Conservation (phyloP, 2,797 vertebrate species). For the Ctenopoma multispine region DNA sequence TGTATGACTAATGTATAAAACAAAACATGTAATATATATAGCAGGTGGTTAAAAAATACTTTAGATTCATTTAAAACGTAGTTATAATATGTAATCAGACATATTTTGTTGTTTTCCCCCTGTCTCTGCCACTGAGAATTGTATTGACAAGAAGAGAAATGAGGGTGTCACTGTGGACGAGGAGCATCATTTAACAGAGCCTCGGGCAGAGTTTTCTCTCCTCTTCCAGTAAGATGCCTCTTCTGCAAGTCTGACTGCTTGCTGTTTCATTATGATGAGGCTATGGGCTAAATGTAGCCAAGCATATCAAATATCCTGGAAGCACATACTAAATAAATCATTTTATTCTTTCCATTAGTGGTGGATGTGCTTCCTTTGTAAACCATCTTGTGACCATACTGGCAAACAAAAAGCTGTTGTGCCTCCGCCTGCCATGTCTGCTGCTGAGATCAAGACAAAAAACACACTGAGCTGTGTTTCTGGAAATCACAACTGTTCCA, state of each 20-base stretch:
- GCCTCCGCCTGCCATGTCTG: slow-evolving; percentile 43
- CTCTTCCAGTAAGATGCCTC: slow-evolving; percentile 78
- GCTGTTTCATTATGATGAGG: slow-evolving; percentile 87
- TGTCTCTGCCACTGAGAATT: slow-evolving; percentile 61
- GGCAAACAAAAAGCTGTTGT: slow-evolving; percentile 74
- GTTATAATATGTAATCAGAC: slow-evolving; percentile 53
- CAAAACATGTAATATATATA: neutral
- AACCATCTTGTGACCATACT: slow-evolving; percentile 77
- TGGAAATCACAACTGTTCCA: slow-evolving; percentile 52
- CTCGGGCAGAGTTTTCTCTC: slow-evolving; percentile 72
- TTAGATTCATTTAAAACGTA: slow-evolving; percentile 14
- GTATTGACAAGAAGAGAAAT: slow-evolving; percentile 84
- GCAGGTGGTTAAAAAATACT: neutral
- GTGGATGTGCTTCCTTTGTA: slow-evolving; percentile 80
- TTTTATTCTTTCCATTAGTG: slow-evolving; percentile 85
- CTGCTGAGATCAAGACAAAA: slow-evolving; percentile 44
- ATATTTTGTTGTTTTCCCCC: slow-evolving; percentile 58
- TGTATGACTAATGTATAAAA: neutral
- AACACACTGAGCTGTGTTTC: slow-evolving; percentile 20
- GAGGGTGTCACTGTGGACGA: slow-evolving; percentile 80
- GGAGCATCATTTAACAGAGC: slow-evolving; percentile 84
- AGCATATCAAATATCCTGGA: slow-evolving; percentile 87
- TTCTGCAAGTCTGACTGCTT: slow-evolving; percentile 80
- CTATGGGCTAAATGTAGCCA: slow-evolving; percentile 86
- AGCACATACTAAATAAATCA: slow-evolving; percentile 87